phyloP scores from a whole-genome alignment of 2,888 invertebrate species.

The Drepana falcataria region DNA sequence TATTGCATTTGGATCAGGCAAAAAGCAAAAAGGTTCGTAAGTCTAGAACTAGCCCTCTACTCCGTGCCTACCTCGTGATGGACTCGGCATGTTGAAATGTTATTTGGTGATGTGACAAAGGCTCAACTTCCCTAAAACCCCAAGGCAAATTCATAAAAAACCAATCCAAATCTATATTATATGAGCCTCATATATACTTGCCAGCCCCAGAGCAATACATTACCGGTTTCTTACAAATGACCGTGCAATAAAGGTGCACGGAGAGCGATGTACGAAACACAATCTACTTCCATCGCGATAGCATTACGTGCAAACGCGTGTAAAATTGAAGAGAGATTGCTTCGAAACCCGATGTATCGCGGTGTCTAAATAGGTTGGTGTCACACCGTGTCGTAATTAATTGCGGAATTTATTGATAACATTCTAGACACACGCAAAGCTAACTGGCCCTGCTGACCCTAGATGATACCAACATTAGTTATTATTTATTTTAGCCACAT shows the following conservation, averaged over 20 bases:
- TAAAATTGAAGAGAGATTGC: constrained; percentile 72
- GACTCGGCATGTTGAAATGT: too few relatives aligned
- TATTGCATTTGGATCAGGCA: too few relatives aligned
- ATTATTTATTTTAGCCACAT: too few relatives aligned
- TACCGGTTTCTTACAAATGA: background rate
- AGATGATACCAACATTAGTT: too few relatives aligned
- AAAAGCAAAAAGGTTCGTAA: too few relatives aligned
- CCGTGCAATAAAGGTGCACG: background rate
- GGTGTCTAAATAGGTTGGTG: constrained; percentile 12
- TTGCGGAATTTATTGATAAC: too few relatives aligned
- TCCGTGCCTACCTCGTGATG: too few relatives aligned
- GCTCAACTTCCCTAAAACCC: background rate
- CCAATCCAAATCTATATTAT: constrained; percentile 5
- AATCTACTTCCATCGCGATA: constrained; percentile 41
- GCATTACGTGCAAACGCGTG: constrained; percentile 67
- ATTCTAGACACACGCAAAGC: too few relatives aligned
- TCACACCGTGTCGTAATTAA: constrained; percentile 37
- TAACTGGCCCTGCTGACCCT: too few relatives aligned
- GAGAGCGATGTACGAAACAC: constrained; percentile 20
- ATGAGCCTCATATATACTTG: constrained; percentile 2
- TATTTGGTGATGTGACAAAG: too few relatives aligned
- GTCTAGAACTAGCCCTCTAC: too few relatives aligned
- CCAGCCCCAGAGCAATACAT: constrained; percentile 1
- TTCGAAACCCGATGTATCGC: constrained; percentile 37
- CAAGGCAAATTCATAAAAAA: background rate